These are phyloP conservation scores for Micropoecilia bifurca DNA, from an alignment of 2,797 vertebrate genomes.

Conservation along the genomic window DNA sequence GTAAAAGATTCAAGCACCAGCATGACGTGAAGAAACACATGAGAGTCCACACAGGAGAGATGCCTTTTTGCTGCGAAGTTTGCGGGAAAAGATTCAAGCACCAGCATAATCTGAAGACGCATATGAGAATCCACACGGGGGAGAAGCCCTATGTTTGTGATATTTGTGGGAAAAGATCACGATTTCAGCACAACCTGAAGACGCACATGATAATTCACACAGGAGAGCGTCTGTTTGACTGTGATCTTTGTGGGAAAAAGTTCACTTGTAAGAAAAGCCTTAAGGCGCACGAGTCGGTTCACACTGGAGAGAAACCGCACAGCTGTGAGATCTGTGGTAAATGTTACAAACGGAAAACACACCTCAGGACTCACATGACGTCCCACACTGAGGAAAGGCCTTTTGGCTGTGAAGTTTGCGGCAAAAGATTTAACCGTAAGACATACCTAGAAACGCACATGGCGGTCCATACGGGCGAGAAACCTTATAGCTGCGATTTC, in stretches of 20 bases:
- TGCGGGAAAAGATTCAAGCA: conserved; percentile 22
- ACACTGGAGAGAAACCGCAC: conserved; percentile 8
- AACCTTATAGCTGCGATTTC: conserved; percentile 12
- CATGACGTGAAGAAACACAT: conserved; percentile 5
- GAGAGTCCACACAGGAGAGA: conserved; percentile 6
- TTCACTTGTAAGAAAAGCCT: conserved; percentile 26
- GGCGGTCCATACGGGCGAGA: conserved; percentile 10
- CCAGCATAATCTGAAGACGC: conserved; percentile 12
- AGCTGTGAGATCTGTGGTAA: conserved; percentile 28
- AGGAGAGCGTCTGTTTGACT: conserved; percentile 18
- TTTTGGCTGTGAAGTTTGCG: conserved; percentile 16
- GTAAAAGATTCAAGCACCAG: conserved; percentile 5
- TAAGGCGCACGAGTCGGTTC: conserved; percentile 1
- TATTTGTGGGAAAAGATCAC: conserved; percentile 16
- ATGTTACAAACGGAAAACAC: conserved; percentile 27
- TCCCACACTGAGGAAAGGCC: conserved; percentile 20
- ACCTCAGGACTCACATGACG: conserved; percentile 18
- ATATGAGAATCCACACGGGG: conserved; percentile 11
- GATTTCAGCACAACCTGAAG: conserved; percentile 24
- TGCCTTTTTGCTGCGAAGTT: conserved; percentile 8
- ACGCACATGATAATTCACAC: conserved; percentile 25
- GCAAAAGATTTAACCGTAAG: conserved; percentile 2
- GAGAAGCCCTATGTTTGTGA: conserved; percentile 18
- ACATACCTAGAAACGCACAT: conserved; percentile 1
- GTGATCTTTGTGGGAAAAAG: conserved; percentile 26